These are phyloP conservation scores for Pseudorhombus dupliciocellatus DNA, from an alignment of 2,113 vertebrate species.

Conservation along the genomic window DNA sequence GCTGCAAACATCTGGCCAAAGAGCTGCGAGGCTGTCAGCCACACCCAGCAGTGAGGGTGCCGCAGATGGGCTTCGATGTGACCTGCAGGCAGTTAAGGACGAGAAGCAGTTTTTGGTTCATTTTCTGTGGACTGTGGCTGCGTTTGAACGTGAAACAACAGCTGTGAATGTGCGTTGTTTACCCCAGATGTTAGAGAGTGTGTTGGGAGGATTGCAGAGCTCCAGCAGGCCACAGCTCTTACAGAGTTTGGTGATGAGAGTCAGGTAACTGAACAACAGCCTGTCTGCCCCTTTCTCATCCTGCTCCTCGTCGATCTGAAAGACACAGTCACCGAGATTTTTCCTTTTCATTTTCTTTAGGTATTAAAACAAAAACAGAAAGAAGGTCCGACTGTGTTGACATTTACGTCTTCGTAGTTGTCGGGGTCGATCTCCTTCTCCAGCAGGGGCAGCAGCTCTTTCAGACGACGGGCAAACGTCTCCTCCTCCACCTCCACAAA, in stretches of 20 bases:
- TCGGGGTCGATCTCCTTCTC: slow-evolving; percentile 87
- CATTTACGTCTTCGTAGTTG: slow-evolving; percentile 84
- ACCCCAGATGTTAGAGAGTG: slow-evolving; percentile 88
- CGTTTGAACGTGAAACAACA: too few species aligned
- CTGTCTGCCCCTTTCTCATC: slow-evolving; percentile 91
- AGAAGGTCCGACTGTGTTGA: not conserved
- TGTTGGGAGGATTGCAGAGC: slow-evolving; percentile 79
- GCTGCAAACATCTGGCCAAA: slow-evolving; percentile 93
- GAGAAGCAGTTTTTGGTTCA: not conserved
- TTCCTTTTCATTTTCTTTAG: not conserved
- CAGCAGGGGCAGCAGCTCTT: slow-evolving; percentile 84
- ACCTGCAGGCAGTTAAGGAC: slow-evolving; percentile 63
- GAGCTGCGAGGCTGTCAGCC: slow-evolving; percentile 93
- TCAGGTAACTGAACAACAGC: slow-evolving; percentile 90
- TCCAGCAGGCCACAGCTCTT: slow-evolving; percentile 87
- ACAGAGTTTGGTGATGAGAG: slow-evolving; percentile 88
- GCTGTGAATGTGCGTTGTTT: slow-evolving; percentile 1
- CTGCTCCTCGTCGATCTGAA: slow-evolving; percentile 87
- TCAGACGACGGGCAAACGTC: slow-evolving; percentile 84
- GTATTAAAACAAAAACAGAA: not conserved
- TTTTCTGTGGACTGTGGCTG: not conserved
- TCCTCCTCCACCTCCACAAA: slow-evolving; percentile 91
- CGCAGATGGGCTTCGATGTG: slow-evolving; percentile 90
- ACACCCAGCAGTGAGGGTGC: slow-evolving; percentile 96
- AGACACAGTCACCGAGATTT: not conserved